These are phyloP conservation scores for Thamnophis sirtalis DNA, from an alignment of 2,113 vertebrate species.

Conservation along the genomic window DNA sequence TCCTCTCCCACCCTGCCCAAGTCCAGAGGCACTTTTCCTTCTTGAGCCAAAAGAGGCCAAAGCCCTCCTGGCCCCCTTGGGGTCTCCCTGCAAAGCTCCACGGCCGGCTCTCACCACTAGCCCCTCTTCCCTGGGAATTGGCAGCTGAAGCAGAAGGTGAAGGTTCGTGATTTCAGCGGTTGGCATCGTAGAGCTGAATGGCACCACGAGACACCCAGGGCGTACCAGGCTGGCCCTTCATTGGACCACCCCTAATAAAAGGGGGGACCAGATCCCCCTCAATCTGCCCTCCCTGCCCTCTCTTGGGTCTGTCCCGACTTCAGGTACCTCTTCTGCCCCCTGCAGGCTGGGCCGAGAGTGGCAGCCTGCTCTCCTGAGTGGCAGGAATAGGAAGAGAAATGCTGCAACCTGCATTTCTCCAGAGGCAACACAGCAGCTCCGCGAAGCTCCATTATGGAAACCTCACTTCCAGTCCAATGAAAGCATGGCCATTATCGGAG, in stretches of 20 bases:
- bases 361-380: not conserved
- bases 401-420: not conserved
- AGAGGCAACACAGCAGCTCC: not conserved
- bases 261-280: not conserved
- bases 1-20: conserved; percentile 7
- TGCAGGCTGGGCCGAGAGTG: not conserved
- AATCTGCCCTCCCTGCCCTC: not conserved
- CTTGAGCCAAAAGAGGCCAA: not conserved
- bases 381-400: not conserved
- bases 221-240: not conserved
- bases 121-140: not conserved
- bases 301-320: not conserved
- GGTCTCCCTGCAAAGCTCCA: not conserved
- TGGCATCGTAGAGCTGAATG: not conserved
- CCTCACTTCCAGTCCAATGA: not conserved
- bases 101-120: not conserved
- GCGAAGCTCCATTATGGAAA: not conserved
- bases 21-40: not conserved
- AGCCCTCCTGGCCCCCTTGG: not conserved
- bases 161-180: not conserved
- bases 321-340: not conserved
- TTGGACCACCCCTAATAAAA: not conserved
- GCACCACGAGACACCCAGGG: too few relatives aligned
- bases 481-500: not conserved
- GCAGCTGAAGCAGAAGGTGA: not conserved